Base-by-base conservation (phyloP, 2,888 invertebrate species). In the Drosophila vallismaia region DNA sequence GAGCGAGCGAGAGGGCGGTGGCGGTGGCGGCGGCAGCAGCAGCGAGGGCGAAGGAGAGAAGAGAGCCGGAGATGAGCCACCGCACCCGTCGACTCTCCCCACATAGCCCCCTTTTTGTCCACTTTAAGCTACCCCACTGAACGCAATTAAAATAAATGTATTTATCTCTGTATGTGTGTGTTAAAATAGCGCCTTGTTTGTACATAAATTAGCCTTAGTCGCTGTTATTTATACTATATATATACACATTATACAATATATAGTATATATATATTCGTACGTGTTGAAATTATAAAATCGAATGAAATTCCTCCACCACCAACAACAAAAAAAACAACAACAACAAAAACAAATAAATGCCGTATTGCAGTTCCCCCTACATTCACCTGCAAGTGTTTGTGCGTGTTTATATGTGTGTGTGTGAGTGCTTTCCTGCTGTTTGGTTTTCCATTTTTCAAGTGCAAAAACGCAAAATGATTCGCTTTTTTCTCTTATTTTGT, bases 131-230 rank as follows among this genome's bases (percentile, higher is more conserved):
- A 51, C 29, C 31, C 57, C 46, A 33, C 55, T 58, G 31, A 83
- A 80, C 82, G 79, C 74, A 86, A 83, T 83, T 83, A 83, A 83
- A 83, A 80, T 73, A 80, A 62, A 50, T 53, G 45, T 70, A 57
- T 63, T 60, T 66, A 33, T 29, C 14, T 51, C 51, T 54, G 36
- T 58, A 53, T 62, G 52, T 75, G 33, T 74, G 56, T 58, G 73
- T 59, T 59, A 86, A 82, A 85, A 85, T 78, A 75, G 84, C 73
- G 76, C 83, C 83, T 86, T 82, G 83, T 82, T 86, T 82, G 86
- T 83, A 82, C 80, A 82, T 76, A 80, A 82, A 83, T 82, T 86
- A 85, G 85, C 77, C 79, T 79, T 84, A 68, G 68, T 59, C 68
- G 72, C 74, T 81, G 64, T 72, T 80, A 74, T 76, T 79, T 72